Evolutionary conservation across 2,888 invertebrate species (phyloP), one percentile per base, ranked within the genome.

Genomic region (Drosophila lacicola): DNA sequence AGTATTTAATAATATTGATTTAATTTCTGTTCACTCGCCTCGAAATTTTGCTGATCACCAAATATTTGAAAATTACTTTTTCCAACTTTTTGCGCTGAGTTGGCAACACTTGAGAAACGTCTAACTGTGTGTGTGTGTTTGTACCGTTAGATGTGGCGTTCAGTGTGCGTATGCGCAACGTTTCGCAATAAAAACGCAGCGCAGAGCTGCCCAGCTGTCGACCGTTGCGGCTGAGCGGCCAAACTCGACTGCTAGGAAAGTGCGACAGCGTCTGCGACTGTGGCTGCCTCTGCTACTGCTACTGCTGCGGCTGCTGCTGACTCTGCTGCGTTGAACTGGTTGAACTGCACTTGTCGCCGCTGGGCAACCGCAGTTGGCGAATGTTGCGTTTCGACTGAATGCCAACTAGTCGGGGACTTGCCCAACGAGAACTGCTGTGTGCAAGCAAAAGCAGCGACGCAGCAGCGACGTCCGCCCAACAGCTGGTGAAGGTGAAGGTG

Each of bases 361-460:
- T 81, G 88, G 84, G 78, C 89, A 82, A 91, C 91, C 91, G 91
- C 86, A 85, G 90, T 82, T 87, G 90, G 90, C 88, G 90, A 91
- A 90, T 85, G 91, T 90, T 91, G 89, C 89, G 90, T 91, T 91
- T 91, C 88, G 90, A 91, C 91, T 91, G 91, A 91, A 89, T 88
- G 76, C 78, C 79, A 87, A 82, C 86, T 84, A 84, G 46, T 65
- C 51, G 85, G 74, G 90, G 91, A 91, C 91, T 91, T 90, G 90
- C 91, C 88, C 91, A 91, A 91, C 89, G 89, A 88, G 89, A 91
- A 91, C 88, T 90, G 87, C 83, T 85, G 88, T 90, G 82, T 84
- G 86, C 84, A 67, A 60, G 63, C 64, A 55, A 61, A 37, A 36
- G 44, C 41, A 58, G 47, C 64, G 39, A 25, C 51, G 62, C 60